Evolutionary conservation across 2,797 vertebrate genomes (phyloP).

Genomic region (Scolopax rusticola): DNA sequence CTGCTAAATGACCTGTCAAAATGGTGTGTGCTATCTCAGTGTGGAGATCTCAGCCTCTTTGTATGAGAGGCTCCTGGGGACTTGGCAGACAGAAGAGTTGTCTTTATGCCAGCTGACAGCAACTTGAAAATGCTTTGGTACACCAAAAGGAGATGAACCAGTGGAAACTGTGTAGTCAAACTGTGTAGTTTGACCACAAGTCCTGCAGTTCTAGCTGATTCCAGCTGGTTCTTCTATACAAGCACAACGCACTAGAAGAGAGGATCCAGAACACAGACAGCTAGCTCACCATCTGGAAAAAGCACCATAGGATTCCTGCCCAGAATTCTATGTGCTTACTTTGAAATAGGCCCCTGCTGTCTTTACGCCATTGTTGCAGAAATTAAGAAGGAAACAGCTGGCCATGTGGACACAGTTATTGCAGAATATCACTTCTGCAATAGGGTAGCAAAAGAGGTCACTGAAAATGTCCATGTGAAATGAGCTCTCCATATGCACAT

Average conservation of each 20-base stretch:
- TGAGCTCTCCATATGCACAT: background rate
- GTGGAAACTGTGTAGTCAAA: background rate
- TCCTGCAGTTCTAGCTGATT: background rate
- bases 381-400: slow-evolving; percentile 42
- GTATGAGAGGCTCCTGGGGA: background rate
- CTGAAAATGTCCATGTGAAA: background rate
- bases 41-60: background rate
- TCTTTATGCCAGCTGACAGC: background rate
- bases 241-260: background rate
- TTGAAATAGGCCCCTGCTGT: slow-evolving; percentile 11
- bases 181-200: background rate
- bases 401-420: slow-evolving; percentile 23
- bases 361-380: slow-evolving; percentile 3
- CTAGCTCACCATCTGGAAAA: slow-evolving; percentile 39
- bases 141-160: background rate
- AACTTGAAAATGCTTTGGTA: background rate
- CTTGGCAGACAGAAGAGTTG: background rate
- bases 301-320: background rate
- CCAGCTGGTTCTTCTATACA: background rate
- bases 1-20: background rate
- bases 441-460: background rate
- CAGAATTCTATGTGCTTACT: slow-evolving; percentile 4
- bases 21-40: background rate
- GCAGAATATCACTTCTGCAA: slow-evolving; percentile 55
- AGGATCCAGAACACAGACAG: background rate